phyloP scores from a whole-genome alignment of 2,797 vertebrate species.

The Acestrorhynchus altus region DNA sequence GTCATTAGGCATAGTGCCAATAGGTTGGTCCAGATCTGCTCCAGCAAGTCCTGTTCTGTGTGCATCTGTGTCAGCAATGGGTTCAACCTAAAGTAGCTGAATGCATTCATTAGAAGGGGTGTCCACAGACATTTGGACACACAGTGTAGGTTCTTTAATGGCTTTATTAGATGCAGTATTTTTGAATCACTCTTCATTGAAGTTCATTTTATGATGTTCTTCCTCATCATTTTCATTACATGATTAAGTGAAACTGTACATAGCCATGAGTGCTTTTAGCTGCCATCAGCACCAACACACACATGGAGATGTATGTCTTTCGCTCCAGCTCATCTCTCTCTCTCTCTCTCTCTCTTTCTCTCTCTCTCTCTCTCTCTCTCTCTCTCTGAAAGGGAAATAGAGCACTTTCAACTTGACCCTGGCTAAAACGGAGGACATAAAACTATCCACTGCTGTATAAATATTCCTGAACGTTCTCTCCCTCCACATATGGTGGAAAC shows the following conservation, averaged over 20 bases:
- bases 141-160: not conserved
- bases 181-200: conserved; percentile 33
- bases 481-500: not conserved
- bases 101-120: no score
- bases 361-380: conserved; percentile 9
- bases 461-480: not conserved
- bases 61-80: no score
- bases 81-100: no score
- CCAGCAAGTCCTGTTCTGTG: no score
- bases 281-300: conserved; percentile 49
- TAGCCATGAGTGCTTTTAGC: conserved; percentile 49
- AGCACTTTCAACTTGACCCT: conserved; percentile 19
- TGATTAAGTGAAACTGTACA: conserved; percentile 47
- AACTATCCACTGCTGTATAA: conserved; percentile 24
- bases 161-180: conserved; percentile 27
- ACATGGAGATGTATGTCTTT: conserved; percentile 34
- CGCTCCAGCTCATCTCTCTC: not conserved
- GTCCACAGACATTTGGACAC: no score
- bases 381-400: conserved; percentile 22
- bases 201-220: conserved; percentile 37
- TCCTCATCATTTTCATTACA: conserved; percentile 44
- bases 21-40: no score
- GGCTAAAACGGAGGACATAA: conserved; percentile 33
- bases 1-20: no score
- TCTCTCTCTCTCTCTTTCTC: not conserved